Evolutionary conservation across 1,140 invertebrate genomes (phyloP), one percentile per base, ranked within the genome.

Genomic region (Aphidius ervi): DNA sequence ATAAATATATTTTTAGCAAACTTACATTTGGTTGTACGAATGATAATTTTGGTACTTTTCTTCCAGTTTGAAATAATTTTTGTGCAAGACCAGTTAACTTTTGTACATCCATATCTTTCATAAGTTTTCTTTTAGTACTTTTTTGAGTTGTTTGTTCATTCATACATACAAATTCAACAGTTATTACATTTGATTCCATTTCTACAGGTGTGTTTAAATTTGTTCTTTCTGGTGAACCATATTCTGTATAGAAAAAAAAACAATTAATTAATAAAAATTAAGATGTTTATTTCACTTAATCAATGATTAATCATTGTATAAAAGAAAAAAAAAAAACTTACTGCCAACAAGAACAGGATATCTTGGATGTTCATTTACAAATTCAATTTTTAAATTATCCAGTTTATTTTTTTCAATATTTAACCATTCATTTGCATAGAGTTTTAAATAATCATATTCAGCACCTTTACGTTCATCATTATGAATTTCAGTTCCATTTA

Each of bases 381-480:
- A 95, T 45, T 85, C 78, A 5, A 70, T 67, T 63, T 78, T 80
- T 9, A 76, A 70, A 45, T 76, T 70, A 1, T 71, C 58, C 8
- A 5, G 16, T 37, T 53, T 20, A 43, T 20, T 48, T 53, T 46
- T 37, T 53, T 68, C 83, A 74, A 42, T 70, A 66, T 82, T 77
- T 46, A 88, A 76, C 91, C 92, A 95, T 56, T 88, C 84, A 23
- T 82, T 74, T 0, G 88, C 87, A 79, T 88, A 89, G 23, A 86
- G 84, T 78, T 94, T 95, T 67, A 94, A 77, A 71, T 94, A 94
- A 78, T 95, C 93, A 61, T 93, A 89, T 70, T 94, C 91, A 0
- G 93, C 88, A n/a, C 91, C 92, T 69, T 87, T 83, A 62, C 90
- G 84, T 63, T 92, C 85, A 50, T 87, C 84, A 1, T 78, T 67